These are phyloP conservation scores for Arrhopalites spinosus DNA, from an alignment of 2,888 invertebrate species.

Conservation along the genomic window DNA sequence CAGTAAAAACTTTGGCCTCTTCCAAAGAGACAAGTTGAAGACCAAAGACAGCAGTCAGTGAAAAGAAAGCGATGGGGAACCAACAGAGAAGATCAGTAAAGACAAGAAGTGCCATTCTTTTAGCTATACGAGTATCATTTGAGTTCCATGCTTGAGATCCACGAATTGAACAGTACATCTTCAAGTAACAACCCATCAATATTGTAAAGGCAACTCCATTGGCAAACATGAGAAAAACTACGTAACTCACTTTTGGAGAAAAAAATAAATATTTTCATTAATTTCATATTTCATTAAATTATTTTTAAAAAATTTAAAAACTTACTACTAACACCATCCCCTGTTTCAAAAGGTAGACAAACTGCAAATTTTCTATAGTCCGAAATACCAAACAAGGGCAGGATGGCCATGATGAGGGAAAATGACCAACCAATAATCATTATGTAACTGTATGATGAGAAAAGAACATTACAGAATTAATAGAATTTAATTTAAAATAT, in stretches of 20 bases:
- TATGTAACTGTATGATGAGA: too few species aligned
- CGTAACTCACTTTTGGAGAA: conserved; percentile 78
- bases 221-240: conserved; percentile 74
- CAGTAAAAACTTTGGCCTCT: conserved; percentile 91
- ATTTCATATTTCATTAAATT: too few species aligned
- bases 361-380: conserved; percentile 97
- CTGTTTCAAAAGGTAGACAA: conserved; percentile 93
- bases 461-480: too few species aligned
- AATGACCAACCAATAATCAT: conserved; percentile 94
- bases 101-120: conserved; percentile 93
- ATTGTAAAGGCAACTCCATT: conserved; percentile 94
- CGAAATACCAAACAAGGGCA: conserved; percentile 89
- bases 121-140: conserved; percentile 93
- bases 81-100: conserved; percentile 98
- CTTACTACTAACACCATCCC: conserved; percentile 75
- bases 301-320: conserved; percentile 74
- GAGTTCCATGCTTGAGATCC: conserved; percentile 96
- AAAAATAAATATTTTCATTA: too few species aligned
- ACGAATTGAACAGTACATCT: conserved; percentile 97
- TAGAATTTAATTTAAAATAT: too few species aligned
- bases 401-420: conserved; percentile 80
- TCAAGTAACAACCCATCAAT: conserved; percentile 92
- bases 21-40: conserved; percentile 87
- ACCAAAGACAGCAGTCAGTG: conserved; percentile 91
- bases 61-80: conserved; percentile 96